Percentiles rank a stretch among this genome's conserved stretches.
Evolutionary conservation across 2,113 vertebrate genomes (phyloP).

Genomic region (Perca flavescens): DNA sequence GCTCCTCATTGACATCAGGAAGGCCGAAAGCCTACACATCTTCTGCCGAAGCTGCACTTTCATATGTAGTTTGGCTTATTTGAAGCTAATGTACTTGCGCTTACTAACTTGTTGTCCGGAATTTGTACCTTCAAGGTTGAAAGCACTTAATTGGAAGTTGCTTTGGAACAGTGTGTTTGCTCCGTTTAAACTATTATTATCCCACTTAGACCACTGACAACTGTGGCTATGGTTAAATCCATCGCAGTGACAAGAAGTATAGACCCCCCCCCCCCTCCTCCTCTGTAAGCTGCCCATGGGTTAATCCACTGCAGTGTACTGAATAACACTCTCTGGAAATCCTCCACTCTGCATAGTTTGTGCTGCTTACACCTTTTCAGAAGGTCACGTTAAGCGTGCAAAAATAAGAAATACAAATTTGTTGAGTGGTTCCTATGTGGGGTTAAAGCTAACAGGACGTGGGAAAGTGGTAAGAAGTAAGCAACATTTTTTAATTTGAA

Average conservation of each 20-base stretch:
- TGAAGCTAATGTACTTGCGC: too few relatives aligned
- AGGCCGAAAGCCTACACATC: too few relatives aligned
- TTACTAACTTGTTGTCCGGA: too few relatives aligned
- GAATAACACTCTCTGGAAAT: slow-evolving; percentile 19
- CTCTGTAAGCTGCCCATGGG: slow-evolving; percentile 21
- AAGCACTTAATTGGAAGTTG: too few relatives aligned
- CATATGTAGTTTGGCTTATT: too few relatives aligned
- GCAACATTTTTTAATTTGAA: background rate
- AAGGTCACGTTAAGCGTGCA: background rate
- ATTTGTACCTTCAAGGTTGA: too few relatives aligned
- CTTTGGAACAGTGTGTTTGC: background rate
- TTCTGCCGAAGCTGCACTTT: too few relatives aligned
- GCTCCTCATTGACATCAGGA: too few relatives aligned
- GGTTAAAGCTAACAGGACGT: background rate
- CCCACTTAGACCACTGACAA: slow-evolving; percentile 24
- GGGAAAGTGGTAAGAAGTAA: background rate
- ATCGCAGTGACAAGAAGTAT: slow-evolving; percentile 13
- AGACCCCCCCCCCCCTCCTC: background rate
- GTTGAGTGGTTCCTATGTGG: slow-evolving; percentile 7
- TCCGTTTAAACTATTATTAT: background rate
- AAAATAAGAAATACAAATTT: slow-evolving; percentile 11
- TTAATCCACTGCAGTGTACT: slow-evolving; percentile 23
- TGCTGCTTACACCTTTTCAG: slow-evolving; percentile 26
- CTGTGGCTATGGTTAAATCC: slow-evolving; percentile 8
- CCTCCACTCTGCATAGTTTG: slow-evolving; percentile 19